These are phyloP conservation scores for Drosophila repleta DNA, from an alignment of 1,140 invertebrate species.

Conservation along the genomic window DNA sequence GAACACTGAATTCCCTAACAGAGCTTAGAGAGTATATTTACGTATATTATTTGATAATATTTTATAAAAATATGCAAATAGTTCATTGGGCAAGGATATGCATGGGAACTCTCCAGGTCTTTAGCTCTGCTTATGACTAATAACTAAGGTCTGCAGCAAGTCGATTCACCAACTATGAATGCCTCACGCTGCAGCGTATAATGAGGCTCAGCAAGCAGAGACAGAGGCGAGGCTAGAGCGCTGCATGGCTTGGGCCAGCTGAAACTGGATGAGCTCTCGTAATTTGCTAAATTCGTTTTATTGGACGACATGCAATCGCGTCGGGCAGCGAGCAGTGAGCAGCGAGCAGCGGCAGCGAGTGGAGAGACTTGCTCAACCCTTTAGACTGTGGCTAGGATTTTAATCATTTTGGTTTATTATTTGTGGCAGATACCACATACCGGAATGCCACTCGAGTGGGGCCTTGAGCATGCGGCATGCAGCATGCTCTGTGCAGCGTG, in stretches of 20 bases:
- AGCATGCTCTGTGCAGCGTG: constrained; percentile 3
- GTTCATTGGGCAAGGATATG: too few relatives aligned
- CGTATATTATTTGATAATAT: too few relatives aligned
- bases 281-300: constrained; percentile 82
- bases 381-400: constrained; percentile 49
- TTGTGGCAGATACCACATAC: constrained; percentile 54
- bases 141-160: too few relatives aligned
- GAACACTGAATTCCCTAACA: neutral
- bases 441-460: constrained; percentile 7
- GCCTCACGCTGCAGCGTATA: constrained; percentile 2
- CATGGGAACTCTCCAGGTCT: too few relatives aligned
- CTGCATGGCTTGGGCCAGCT: neutral
- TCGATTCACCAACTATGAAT: neutral
- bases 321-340: constrained; percentile 15
- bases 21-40: neutral
- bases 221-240: neutral
- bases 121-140: too few relatives aligned
- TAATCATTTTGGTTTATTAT: constrained; percentile 80
- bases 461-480: neutral
- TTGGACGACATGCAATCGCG: constrained; percentile 75
- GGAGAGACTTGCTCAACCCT: constrained; percentile 7
- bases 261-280: constrained; percentile 72
- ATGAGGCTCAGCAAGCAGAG: constrained; percentile 16
- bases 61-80: too few relatives aligned
- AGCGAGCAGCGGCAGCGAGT: constrained; percentile 9